phyloP scores from a whole-genome alignment of 2,113 vertebrate genomes.

The human region GRCh38 chr16:49760501-49761000 shows the following conservation, averaged over 20 bases:
- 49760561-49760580: neutral
- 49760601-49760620: too few species aligned
- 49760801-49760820: neutral
- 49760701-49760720: neutral
- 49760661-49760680: neutral
- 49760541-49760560: neutral
- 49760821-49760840: neutral
- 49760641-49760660: rapidly evolving
- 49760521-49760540: neutral
- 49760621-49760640: neutral
- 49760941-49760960: neutral
- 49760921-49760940: neutral
- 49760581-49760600: neutral
- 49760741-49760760: neutral
- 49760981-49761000: too few species aligned
- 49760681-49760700: rapidly evolving
- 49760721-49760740: neutral
- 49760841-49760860: too few species aligned
- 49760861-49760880: neutral
- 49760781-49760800: neutral
- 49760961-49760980: neutral
- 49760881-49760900: neutral
- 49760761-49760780: neutral
- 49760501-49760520: neutral
- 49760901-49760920: neutral